phyloP scores from a whole-genome alignment of 1,140 invertebrate species.

The Acromyrmex heyeri region DNA sequence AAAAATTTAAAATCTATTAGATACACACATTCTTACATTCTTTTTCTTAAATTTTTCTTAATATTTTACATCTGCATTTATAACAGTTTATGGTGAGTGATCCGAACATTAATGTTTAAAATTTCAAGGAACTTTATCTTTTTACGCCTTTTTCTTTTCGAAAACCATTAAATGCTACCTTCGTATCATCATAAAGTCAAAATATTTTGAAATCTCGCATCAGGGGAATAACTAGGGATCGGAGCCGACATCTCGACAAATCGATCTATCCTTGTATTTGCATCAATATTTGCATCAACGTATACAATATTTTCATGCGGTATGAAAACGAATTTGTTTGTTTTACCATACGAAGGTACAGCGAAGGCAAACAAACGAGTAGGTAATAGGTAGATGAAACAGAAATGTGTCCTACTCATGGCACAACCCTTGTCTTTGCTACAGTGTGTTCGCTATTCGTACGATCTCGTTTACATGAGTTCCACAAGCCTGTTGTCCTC shows the following conservation, averaged over 20 bases:
- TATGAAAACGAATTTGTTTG: constrained; percentile 67
- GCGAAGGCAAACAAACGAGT: constrained; percentile 55
- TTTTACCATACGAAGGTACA: constrained; percentile 37
- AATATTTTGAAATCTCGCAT: constrained; percentile 43
- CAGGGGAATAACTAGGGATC: not conserved
- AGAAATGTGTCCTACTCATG: constrained; percentile 45
- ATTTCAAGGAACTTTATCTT: not conserved
- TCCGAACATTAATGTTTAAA: not conserved
- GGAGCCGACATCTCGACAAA: not conserved
- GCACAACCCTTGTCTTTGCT: constrained; percentile 23
- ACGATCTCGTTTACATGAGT: constrained; percentile 71
- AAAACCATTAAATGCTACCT: not conserved
- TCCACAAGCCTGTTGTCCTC: constrained; percentile 18
- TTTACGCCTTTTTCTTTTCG: not conserved
- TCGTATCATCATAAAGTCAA: constrained; percentile 8
- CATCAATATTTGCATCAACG: constrained; percentile 4
- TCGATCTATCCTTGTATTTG: constrained; percentile 11
- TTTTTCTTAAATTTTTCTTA: not conserved
- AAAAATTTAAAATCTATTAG: not conserved
- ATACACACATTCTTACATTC: too few species aligned
- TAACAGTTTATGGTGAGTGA: not conserved
- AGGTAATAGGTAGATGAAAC: constrained; percentile 49
- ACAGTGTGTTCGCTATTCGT: constrained; percentile 53
- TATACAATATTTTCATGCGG: constrained; percentile 9
- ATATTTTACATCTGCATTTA: not conserved